Base-by-base conservation (phyloP, 2,888 invertebrate genomes). In the Polydrusus cervinus region DNA sequence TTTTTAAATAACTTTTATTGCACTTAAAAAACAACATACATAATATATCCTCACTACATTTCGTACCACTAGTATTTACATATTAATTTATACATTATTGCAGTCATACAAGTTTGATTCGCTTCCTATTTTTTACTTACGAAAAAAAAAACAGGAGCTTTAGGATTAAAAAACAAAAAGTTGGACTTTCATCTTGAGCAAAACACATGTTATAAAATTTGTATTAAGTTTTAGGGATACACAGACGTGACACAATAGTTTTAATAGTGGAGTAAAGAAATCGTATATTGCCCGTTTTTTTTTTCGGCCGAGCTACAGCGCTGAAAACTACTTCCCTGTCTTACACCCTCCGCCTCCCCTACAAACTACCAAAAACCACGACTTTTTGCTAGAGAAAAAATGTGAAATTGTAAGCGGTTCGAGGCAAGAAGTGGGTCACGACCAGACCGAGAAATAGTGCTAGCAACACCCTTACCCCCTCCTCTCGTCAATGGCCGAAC, bases 21-120 rank as follows among this genome's bases (percentile, higher is more conserved):
- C 1, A 55, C 14, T 38, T 14, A 34, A 10, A 60, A 60, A 60
- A 16, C 14, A 38, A 60, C 2, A 16, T 16, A 25, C 8, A 16
- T 14, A n/a, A n/a, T n/a, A 47, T n/a, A 53, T 53, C 13, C 18
- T 34, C 7, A 18, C 11, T 18, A 38, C 7, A 60, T 8, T 9
- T 14, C 11, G 13, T 60, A 60, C 14, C 30, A 38, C 11, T 25
- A 16, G 10, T 60, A 60, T 60, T 38, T 60, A 60, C 57, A 60
- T 14, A 60, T 60, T n/a, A 14, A 18, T 38, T 38, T 38, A 38
- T 38, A 60, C 38, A 60, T 7, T 60, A 60, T 38, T 60, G 38
- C 57, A 60, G 57, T 60, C 38, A 60, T 11, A 16, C 9, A 14
- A 60, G 57, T 38, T 38, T 38, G 38, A 55, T 55, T 43, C n/a